Percentiles rank a stretch among this genome's conserved stretches.
phyloP scores from a whole-genome alignment of 2,888 invertebrate species.

The Eledone cirrhosa region DNA sequence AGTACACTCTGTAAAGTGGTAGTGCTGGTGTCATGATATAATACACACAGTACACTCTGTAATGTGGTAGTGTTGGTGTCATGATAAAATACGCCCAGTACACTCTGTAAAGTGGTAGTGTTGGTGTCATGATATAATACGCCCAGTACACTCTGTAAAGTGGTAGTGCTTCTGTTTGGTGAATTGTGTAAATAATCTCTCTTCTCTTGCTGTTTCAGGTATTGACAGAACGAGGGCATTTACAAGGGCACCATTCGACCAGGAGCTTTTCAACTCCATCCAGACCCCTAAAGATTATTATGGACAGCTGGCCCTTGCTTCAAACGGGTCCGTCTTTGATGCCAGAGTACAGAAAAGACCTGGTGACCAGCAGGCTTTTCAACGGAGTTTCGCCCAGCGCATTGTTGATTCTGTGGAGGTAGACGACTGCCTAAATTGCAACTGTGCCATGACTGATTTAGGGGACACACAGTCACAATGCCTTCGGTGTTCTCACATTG shows the following conservation, averaged over 20 bases:
- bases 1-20: too few relatives aligned
- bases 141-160: too few relatives aligned
- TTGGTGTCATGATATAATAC: too few relatives aligned
- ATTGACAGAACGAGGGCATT: constrained; percentile 78
- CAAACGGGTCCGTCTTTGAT: constrained; percentile 77
- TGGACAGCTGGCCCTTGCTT: constrained; percentile 74
- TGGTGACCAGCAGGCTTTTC: constrained; percentile 59
- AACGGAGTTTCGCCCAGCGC: constrained; percentile 63
- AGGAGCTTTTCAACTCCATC: constrained; percentile 75
- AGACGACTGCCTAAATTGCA: constrained; percentile 67
- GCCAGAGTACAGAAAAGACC: constrained; percentile 54
- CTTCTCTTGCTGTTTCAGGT: constrained; percentile 68
- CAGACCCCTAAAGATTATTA: constrained; percentile 68
- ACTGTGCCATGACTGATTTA: constrained; percentile 65
- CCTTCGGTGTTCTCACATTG: constrained; percentile 41
- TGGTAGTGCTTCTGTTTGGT: too few relatives aligned
- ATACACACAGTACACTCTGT: too few relatives aligned
- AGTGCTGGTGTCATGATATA: too few relatives aligned
- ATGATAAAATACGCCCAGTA: too few relatives aligned
- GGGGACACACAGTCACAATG: constrained; percentile 66
- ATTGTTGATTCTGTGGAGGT: constrained; percentile 60
- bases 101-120: too few relatives aligned
- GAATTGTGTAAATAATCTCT: not conserved
- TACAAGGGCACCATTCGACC: constrained; percentile 80
- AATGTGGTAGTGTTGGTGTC: too few relatives aligned